These are phyloP conservation scores for Platysteira castanea DNA, from an alignment of 2,113 vertebrate genomes.

Conservation along the genomic window DNA sequence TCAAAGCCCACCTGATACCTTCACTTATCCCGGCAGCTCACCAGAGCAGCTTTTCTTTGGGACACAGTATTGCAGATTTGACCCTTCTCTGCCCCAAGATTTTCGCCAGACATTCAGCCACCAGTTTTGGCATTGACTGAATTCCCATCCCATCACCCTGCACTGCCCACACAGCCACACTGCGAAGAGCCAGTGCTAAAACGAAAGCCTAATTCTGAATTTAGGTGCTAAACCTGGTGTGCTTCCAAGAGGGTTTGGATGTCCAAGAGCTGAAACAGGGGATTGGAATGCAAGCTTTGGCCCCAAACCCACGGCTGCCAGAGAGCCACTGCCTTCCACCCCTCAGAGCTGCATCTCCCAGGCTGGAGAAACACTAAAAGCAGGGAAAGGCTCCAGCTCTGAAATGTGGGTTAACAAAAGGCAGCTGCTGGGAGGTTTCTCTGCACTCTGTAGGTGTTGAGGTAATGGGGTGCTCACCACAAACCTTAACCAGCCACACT, in stretches of 20 bases:
- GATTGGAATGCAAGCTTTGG: background rate
- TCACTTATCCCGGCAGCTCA: background rate
- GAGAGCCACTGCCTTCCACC: background rate
- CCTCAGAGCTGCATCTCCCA: background rate
- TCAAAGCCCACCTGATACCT: background rate
- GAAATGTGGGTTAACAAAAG: background rate
- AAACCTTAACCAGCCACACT: background rate
- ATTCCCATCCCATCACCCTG: background rate
- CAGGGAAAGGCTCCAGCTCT: background rate
- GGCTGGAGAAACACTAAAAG: background rate
- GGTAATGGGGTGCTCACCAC: background rate
- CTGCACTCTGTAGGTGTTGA: background rate
- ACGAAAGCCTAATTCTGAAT: background rate
- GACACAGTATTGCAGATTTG: fast-evolving
- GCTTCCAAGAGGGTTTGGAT: background rate
- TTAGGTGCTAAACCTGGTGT: background rate
- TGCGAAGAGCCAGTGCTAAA: background rate
- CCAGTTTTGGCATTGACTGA: background rate
- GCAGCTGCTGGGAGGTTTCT: background rate
- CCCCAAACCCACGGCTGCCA: background rate
- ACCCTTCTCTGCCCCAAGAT: background rate
- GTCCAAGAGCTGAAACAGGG: background rate
- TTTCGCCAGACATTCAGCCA: background rate
- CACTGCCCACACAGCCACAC: background rate
- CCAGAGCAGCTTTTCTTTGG: background rate